These are phyloP conservation scores for Parascotia fuliginaria DNA, from an alignment of 2,888 invertebrate species.

Conservation along the genomic window DNA sequence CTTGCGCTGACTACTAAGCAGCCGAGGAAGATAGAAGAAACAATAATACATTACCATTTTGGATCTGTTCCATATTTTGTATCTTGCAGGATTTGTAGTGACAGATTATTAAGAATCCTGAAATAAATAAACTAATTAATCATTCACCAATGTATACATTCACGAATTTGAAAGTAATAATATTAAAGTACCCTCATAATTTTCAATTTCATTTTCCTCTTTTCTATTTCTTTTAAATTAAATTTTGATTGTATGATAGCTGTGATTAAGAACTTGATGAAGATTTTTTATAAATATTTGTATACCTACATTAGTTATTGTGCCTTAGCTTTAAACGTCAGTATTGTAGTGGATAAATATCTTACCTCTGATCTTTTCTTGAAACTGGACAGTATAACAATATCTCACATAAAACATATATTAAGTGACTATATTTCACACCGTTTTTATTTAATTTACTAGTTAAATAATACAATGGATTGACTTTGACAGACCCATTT, in stretches of 20 bases:
- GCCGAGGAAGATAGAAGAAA: background rate
- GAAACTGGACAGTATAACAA: constrained; percentile 78
- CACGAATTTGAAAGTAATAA: too few relatives aligned
- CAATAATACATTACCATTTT: constrained; percentile 49
- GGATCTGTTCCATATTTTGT: constrained; percentile 43
- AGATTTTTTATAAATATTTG: too few relatives aligned
- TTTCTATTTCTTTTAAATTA: too few relatives aligned
- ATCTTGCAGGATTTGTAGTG: constrained; percentile 55
- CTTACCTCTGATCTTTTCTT: constrained; percentile 84
- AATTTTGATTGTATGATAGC: too few relatives aligned
- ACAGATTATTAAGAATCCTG: constrained; percentile 68
- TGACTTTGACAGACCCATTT: constrained; percentile 63
- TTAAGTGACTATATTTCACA: constrained; percentile 55
- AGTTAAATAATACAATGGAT: constrained; percentile 65
- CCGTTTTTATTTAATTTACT: constrained; percentile 49
- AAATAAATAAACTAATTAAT: constrained; percentile 35
- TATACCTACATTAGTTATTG: too few relatives aligned
- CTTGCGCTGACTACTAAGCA: too few relatives aligned
- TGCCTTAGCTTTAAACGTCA: too few relatives aligned
- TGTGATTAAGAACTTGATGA: too few relatives aligned
- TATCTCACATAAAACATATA: constrained; percentile 73
- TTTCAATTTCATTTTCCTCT: too few relatives aligned
- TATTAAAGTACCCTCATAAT: too few relatives aligned
- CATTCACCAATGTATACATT: background rate
- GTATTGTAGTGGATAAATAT: background rate